Evolutionary conservation across 2,797 vertebrate species (phyloP).

Genomic region (Steatocranus sp.): DNA sequence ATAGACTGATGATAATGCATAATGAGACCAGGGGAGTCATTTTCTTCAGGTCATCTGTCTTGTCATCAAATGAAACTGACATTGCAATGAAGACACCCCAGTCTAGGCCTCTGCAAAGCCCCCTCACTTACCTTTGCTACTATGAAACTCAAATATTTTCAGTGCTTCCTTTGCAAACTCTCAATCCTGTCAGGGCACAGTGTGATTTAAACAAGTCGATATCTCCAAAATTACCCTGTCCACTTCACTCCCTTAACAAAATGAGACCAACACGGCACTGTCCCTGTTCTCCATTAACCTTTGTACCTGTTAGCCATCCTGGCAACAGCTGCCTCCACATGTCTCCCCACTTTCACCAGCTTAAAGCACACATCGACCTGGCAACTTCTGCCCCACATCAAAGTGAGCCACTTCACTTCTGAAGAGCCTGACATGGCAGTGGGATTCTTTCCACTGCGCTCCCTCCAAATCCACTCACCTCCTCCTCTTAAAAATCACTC

Average conservation of each 20-base stretch:
- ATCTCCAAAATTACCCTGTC: neutral
- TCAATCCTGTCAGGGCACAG: neutral
- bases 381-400: neutral
- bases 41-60: neutral
- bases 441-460: constrained; percentile 2
- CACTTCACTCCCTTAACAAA: neutral
- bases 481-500: constrained; percentile 18
- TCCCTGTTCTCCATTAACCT: constrained; percentile 3
- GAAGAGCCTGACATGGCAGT: neutral
- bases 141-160: neutral
- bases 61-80: neutral
- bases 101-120: neutral
- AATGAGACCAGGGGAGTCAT: fast-evolving
- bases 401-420: neutral
- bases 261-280: neutral
- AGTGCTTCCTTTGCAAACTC: neutral
- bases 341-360: neutral
- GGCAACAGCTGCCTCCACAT: neutral
- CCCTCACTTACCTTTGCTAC: neutral
- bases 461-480: constrained; percentile 28
- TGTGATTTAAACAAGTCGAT: neutral
- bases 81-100: neutral
- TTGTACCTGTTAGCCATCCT: neutral
- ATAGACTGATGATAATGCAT: neutral
- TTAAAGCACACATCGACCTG: neutral